phyloP scores from a whole-genome alignment of 92 coral and sea anemone species.

The Bergia puertoricense region DNA sequence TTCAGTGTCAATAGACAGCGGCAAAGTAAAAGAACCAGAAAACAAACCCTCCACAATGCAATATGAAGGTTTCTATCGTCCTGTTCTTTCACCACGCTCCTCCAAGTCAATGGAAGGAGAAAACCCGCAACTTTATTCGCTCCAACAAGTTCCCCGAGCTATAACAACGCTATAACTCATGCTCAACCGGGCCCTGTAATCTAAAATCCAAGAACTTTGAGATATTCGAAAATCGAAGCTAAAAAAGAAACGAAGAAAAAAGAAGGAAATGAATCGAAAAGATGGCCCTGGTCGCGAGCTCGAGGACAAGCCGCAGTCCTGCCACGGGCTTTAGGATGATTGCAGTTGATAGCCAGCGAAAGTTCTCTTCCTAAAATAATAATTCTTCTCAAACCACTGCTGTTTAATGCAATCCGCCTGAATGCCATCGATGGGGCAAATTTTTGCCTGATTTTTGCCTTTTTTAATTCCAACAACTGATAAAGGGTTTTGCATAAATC shows the following conservation, averaged over 20 bases:
- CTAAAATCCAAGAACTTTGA: background rate
- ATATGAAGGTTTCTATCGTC: too few relatives aligned
- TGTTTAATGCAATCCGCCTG: too few relatives aligned
- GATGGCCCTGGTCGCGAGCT: background rate
- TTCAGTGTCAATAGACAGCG: too few relatives aligned
- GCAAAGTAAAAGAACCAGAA: too few relatives aligned
- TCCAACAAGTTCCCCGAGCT: background rate
- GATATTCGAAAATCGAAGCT: background rate
- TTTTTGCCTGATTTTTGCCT: background rate
- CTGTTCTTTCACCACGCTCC: background rate
- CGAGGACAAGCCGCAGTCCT: too few relatives aligned
- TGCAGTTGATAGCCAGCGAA: too few relatives aligned
- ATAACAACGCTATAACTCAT: background rate
- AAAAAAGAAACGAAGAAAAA: background rate
- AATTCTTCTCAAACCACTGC: too few relatives aligned
- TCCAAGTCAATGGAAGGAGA: background rate
- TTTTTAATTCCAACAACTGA: background rate
- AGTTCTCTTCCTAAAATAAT: too few relatives aligned
- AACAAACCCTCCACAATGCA: background rate
- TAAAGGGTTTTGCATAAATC: background rate
- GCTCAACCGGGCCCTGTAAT: background rate
- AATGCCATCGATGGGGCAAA: background rate
- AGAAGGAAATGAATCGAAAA: background rate
- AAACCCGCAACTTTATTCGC: background rate
- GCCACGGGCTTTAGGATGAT: too few relatives aligned